Percentiles rank a stretch among this genome's conserved stretches.
These are phyloP conservation scores for Eilema griseolum DNA, from an alignment of 2,888 invertebrate genomes.

Conservation along the genomic window DNA sequence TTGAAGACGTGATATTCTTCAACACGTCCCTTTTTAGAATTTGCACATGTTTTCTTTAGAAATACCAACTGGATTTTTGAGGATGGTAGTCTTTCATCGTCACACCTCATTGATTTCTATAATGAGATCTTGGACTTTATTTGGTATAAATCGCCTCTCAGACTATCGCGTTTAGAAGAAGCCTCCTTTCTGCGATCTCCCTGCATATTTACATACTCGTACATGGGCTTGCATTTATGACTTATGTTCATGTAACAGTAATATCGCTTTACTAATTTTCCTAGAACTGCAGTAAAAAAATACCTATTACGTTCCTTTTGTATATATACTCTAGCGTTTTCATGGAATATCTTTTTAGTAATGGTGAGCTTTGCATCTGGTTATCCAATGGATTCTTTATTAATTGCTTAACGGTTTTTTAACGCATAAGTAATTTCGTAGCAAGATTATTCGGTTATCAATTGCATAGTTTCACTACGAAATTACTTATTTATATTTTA, in stretches of 20 bases:
- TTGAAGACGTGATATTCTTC: background rate
- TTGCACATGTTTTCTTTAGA: background rate
- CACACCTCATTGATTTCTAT: constrained; percentile 59
- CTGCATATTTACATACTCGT: constrained; percentile 36
- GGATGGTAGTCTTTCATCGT: constrained; percentile 10
- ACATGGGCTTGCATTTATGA: constrained; percentile 37
- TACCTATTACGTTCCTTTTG: background rate
- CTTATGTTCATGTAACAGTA: constrained; percentile 47
- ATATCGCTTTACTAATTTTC: constrained; percentile 31
- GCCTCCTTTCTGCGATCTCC: constrained; percentile 50
- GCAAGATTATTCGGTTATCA: no score
- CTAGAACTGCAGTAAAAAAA: constrained; percentile 19
- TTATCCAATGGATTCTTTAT: no score
- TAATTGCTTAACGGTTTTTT: no score
- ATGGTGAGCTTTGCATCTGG: no score
- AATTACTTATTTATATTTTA: no score
- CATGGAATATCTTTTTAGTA: no score
- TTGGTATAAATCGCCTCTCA: constrained; percentile 60
- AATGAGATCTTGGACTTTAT: constrained; percentile 61
- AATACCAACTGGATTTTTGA: background rate
- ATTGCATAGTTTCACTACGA: no score
- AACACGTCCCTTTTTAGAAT: background rate
- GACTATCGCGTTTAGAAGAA: constrained; percentile 39
- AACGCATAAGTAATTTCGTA: no score
- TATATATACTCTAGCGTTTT: background rate